These are phyloP conservation scores for Grammomys surdaster DNA, from an alignment of 2,113 vertebrate genomes.

Conservation along the genomic window DNA sequence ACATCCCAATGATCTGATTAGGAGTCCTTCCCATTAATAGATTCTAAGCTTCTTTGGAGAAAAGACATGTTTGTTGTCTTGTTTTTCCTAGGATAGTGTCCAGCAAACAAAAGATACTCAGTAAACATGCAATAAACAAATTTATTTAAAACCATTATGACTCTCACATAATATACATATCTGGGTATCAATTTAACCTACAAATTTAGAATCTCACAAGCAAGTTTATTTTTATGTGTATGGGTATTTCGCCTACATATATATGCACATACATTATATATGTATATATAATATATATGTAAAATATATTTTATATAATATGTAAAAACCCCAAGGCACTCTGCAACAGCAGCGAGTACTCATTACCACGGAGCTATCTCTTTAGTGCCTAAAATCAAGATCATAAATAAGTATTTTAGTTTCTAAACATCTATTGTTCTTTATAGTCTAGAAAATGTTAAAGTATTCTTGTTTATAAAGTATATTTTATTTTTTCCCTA, in stretches of 20 bases:
- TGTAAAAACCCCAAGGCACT: not conserved
- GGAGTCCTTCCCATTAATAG: not conserved
- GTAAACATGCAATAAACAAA: not conserved
- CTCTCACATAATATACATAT: not conserved
- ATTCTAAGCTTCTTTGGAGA: not conserved
- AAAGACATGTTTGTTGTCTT: not conserved
- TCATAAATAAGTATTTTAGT: not conserved
- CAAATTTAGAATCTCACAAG: not conserved
- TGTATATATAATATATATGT: too few relatives aligned
- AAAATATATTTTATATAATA: too few relatives aligned
- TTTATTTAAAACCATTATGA: not conserved
- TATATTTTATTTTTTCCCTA: slow-evolving; percentile 7
- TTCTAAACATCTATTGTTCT: not conserved
- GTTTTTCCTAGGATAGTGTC: not conserved
- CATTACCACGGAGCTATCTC: not conserved
- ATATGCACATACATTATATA: not conserved
- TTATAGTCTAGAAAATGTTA: not conserved
- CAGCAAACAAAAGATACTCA: not conserved
- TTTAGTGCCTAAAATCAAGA: not conserved
- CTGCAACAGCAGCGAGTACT: not conserved
- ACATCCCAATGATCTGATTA: not conserved
- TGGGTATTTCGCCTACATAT: not conserved
- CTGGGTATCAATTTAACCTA: not conserved
- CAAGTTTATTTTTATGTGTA: not conserved
- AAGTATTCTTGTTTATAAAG: slow-evolving; percentile 11